These are phyloP conservation scores for Drosophila repletoides DNA, from an alignment of 1,140 invertebrate genomes.

Conservation along the genomic window DNA sequence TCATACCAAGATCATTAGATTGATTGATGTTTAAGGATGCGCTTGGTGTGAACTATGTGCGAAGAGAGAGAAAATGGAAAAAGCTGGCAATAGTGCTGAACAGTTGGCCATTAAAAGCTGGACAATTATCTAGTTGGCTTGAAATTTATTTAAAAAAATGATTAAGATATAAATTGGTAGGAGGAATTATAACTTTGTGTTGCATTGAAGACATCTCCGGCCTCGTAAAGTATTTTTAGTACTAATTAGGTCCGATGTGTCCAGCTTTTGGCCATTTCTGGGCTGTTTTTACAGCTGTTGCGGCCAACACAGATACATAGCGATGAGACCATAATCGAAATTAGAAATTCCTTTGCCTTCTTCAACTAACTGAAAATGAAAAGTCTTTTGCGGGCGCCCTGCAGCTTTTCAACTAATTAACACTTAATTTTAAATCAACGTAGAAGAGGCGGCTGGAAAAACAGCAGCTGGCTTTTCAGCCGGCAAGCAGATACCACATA, in stretches of 20 bases:
- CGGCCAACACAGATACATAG: constrained; percentile 10
- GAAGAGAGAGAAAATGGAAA: not conserved
- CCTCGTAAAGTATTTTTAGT: no score
- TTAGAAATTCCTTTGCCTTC: constrained; percentile 17
- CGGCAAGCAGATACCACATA: constrained; percentile 17
- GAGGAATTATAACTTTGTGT: no score
- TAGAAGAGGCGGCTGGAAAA: constrained; percentile 23
- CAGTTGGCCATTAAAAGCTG: no score
- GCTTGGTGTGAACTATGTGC: constrained; percentile 27
- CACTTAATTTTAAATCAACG: constrained; percentile 76
- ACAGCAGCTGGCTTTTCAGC: constrained; percentile 55
- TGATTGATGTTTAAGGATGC: constrained; percentile 74
- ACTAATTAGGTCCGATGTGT: no score
- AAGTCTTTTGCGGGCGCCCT: constrained; percentile 59
- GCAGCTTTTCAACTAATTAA: constrained; percentile 78
- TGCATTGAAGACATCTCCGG: no score
- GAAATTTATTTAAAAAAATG: no score
- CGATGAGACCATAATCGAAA: constrained; percentile 22
- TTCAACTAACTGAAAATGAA: constrained; percentile 51
- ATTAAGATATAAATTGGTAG: no score
- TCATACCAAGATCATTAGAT: constrained; percentile 70
- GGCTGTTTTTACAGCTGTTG: constrained; percentile 1
- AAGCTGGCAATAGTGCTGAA: not conserved
- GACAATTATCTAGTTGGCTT: no score
- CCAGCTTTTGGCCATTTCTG: not conserved